Percentiles rank a stretch among this genome's conserved stretches.
phyloP scores from a whole-genome alignment of 2,113 vertebrate species.

The Henicopernis longicauda region DNA sequence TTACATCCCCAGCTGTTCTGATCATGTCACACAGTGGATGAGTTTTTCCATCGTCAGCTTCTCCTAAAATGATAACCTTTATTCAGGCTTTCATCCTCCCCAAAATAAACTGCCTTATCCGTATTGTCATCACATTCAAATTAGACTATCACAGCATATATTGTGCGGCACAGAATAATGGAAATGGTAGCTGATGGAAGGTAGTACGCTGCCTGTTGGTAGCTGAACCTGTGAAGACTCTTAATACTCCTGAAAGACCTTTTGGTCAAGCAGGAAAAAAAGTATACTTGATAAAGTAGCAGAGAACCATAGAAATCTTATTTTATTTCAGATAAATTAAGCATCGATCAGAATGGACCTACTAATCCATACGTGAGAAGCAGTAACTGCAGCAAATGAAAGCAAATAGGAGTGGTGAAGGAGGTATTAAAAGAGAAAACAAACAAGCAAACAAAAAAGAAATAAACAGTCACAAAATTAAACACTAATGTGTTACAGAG shows the following conservation, averaged over 20 bases:
- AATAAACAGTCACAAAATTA: conserved; percentile 41
- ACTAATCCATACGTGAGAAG: background rate
- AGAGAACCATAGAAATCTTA: background rate
- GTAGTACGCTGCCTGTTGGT: background rate
- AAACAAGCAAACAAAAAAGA: conserved; percentile 53
- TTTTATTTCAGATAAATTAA: background rate
- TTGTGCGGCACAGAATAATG: background rate
- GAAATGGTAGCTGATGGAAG: background rate
- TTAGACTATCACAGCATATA: background rate
- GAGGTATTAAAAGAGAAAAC: conserved; percentile 40
- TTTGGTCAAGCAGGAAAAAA: background rate
- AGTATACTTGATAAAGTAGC: background rate
- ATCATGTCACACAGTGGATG: conserved; percentile 29
- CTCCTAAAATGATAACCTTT: conserved; percentile 45
- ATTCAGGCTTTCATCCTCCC: conserved; percentile 8
- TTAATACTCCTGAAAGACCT: background rate
- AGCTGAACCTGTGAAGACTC: background rate
- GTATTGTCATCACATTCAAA: background rate
- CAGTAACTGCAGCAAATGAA: conserved; percentile 16
- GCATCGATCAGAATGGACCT: background rate
- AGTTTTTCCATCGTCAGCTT: conserved; percentile 41
- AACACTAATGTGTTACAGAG: background rate
- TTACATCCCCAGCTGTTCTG: conserved; percentile 47
- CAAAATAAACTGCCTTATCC: conserved; percentile 24
- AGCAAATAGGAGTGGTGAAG: conserved; percentile 35